Evolutionary conservation across 2,888 invertebrate species (phyloP).

Genomic region (Hesperia comma): DNA sequence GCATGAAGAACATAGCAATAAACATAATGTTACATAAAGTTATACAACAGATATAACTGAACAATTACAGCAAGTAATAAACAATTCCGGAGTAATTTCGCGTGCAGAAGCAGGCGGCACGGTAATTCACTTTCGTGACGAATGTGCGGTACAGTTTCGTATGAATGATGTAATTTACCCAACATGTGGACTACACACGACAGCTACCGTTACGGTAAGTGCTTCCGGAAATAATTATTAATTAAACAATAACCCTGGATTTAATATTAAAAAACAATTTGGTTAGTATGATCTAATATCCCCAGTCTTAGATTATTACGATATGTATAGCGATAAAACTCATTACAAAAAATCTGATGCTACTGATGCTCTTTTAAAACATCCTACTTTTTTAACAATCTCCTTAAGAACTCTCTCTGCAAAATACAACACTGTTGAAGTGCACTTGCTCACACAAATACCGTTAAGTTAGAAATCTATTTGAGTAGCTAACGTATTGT

Average conservation of each 20-base stretch:
- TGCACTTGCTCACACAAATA: too few species aligned
- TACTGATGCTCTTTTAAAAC: not conserved
- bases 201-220: slow-evolving; percentile 54
- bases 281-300: not conserved
- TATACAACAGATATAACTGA: slow-evolving; percentile 38
- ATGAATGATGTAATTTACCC: slow-evolving; percentile 58
- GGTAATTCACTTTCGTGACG: slow-evolving; percentile 70
- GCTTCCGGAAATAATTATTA: slow-evolving; percentile 52
- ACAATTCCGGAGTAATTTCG: slow-evolving; percentile 33
- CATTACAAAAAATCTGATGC: not conserved
- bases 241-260: slow-evolving; percentile 6
- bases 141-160: slow-evolving; percentile 65
- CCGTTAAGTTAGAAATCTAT: too few species aligned
- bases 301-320: not conserved
- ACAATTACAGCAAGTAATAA: slow-evolving; percentile 44
- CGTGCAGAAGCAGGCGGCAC: slow-evolving; percentile 55
- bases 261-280: not conserved
- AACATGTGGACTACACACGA: slow-evolving; percentile 56
- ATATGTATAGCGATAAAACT: too few species aligned
- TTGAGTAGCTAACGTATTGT: too few species aligned
- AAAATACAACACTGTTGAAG: too few species aligned
- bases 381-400: not conserved
- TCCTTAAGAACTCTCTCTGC: too few species aligned
- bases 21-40: slow-evolving; percentile 32
- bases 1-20: slow-evolving; percentile 32